A percentile compares a stretch with the other conserved stretches of the same genome.
Conservation (phyloP, 2,888 invertebrate genomes). For the Polyploca ridens region DNA sequence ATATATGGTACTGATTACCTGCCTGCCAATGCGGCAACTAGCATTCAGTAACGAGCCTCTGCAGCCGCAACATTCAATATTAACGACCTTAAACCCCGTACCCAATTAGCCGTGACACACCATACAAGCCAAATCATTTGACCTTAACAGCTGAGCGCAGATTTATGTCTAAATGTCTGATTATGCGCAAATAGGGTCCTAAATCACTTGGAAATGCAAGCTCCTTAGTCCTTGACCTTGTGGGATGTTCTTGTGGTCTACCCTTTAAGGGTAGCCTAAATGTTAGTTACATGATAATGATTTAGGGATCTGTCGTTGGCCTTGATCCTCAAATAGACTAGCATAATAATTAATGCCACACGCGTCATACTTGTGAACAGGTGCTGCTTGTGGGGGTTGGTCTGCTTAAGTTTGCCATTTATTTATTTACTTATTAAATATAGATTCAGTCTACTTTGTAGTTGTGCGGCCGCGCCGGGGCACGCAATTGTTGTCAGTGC, state of each 20-base stretch:
- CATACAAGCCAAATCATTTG: neutral
- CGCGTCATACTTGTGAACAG: too few species aligned
- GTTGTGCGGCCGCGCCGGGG: too few species aligned
- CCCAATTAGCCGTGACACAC: slow-evolving; percentile 3
- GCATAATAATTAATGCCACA: too few species aligned
- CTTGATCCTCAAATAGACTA: neutral
- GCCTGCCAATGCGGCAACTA: neutral
- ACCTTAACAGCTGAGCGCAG: neutral
- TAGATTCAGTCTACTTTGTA: too few species aligned
- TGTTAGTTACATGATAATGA: slow-evolving; percentile 1
- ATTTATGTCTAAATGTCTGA: slow-evolving; percentile 10
- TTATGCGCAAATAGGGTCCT: slow-evolving; percentile 9
- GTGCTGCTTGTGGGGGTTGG: too few species aligned
- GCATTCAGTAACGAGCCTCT: neutral
- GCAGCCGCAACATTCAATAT: slow-evolving; percentile 1
- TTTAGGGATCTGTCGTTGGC: neutral
- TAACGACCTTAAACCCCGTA: slow-evolving; percentile 4
- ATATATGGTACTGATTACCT: neutral
- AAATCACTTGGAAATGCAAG: slow-evolving; percentile 11
- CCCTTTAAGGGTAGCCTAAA: neutral
- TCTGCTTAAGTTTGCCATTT: too few species aligned
- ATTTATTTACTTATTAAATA: too few species aligned
- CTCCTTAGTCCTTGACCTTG: neutral
- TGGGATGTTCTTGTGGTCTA: slow-evolving; percentile 2
- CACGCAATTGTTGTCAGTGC: too few species aligned